Evolutionary conservation across 1,140 invertebrate species (phyloP), one percentile per base, ranked within the genome.

Genomic region (Vanessa atalanta): DNA sequence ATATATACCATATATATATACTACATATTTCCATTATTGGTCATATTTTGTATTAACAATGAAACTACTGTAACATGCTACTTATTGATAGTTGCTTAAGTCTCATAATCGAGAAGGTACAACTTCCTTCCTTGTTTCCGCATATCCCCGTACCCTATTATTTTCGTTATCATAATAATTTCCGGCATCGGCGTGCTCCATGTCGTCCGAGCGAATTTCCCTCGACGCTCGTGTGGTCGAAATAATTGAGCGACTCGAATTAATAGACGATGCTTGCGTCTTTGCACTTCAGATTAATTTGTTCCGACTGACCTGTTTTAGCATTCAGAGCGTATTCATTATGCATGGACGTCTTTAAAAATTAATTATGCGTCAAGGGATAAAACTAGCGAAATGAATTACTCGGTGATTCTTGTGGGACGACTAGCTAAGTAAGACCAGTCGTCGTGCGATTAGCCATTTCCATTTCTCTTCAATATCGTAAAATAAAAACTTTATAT

Each of bases 231-330:
- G 66, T 60, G 51, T 26, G 51, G 37, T 43, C 53, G 16, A 69
- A 69, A 69, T 69, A 69, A 69, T 47, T 60, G 67, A 69, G 26
- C 57, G 43, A 63, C 66, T 68, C n/a, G 23, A 70, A 48, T 70
- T 61, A 70, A 63, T 70, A 48, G 57, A 47, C 23, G 14, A 16
- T 13, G 68, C 47, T 60, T 43, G 55, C 14, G 68, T 63, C 57
- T 50, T 70, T 70, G 68, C 68, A 61, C 68, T 63, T 70, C 31
- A 70, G 68, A 70, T 70, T 70, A 70, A 70, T 70, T 70, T 50
- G 68, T 50, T 70, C 47, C 23, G 57, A 70, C 55, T 57, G 68
- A 70, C 47, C 68, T 48, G 68, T 20, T 61, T 70, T 31, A 9
- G 26, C 16, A 31, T 70, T 20, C 43, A 26, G 43, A 13, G 57